phyloP scores from a whole-genome alignment of 1,140 invertebrate genomes.

The Heliothis virescens region DNA sequence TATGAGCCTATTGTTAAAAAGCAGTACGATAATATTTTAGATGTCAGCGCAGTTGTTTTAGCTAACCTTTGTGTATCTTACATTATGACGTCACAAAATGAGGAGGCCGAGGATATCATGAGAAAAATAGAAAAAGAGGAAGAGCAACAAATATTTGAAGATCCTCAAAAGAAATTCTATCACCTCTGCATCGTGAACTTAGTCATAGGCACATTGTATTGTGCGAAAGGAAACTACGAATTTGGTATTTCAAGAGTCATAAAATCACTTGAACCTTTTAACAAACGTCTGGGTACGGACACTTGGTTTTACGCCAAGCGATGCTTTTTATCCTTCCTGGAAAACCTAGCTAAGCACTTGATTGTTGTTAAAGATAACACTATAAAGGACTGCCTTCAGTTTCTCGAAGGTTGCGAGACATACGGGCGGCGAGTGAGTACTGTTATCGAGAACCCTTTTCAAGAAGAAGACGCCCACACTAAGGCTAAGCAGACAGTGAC shows the following conservation, averaged over 20 bases:
- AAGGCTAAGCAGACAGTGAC: conserved; percentile 97
- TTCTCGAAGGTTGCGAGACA: conserved; percentile 97
- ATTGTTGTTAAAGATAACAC: conserved; percentile 95
- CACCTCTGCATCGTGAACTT: conserved; percentile 99
- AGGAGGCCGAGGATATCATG: conserved; percentile 99
- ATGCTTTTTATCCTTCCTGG: conserved; percentile 97
- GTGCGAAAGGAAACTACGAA: conserved; percentile 99
- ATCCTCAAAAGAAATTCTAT: conserved; percentile 97
- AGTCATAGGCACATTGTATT: conserved; percentile 99
- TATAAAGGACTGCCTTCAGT: conserved; percentile 95
- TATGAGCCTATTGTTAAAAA: conserved; percentile 99
- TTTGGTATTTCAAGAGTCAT: conserved; percentile 99
- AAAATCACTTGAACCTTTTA: conserved; percentile 98
- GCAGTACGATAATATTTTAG: conserved; percentile 97
- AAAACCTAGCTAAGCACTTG: conserved; percentile 96
- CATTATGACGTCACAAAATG: conserved; percentile 99
- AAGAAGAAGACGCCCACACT: conserved; percentile 89
- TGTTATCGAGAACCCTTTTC: conserved; percentile 93
- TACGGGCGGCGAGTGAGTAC: conserved; percentile 95
- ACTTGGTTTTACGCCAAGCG: conserved; percentile 99
- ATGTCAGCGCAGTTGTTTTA: conserved; percentile 98
- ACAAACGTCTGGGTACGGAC: conserved; percentile 97
- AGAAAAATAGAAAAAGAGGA: conserved; percentile 99
- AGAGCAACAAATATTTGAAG: conserved; percentile 96
- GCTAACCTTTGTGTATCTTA: conserved; percentile 99